Percentiles rank a stretch among this genome's conserved stretches.
Conservation (phyloP, 2,888 invertebrate genomes). For the Caenorhabditis zanzibari region DNA sequence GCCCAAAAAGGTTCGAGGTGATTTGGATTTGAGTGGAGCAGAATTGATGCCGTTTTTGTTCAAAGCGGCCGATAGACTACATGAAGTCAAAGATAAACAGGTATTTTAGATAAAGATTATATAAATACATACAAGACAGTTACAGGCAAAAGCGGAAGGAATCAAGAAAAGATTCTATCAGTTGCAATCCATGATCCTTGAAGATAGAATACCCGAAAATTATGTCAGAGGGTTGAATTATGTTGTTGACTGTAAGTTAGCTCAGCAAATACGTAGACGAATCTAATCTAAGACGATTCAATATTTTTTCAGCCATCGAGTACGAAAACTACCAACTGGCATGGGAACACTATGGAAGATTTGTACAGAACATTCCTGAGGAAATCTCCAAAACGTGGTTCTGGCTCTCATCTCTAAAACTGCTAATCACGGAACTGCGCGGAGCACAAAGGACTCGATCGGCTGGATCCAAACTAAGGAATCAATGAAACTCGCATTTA, state of each 20-base stretch:
- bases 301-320: constrained; percentile 75
- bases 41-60: constrained; percentile 75
- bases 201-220: constrained; percentile 66
- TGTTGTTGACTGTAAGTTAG: constrained; percentile 78
- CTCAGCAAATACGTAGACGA: background rate
- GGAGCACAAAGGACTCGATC: constrained; percentile 33
- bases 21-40: constrained; percentile 74
- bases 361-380: constrained; percentile 24
- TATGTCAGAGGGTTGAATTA: constrained; percentile 78
- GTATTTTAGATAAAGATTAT: constrained; percentile 44
- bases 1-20: constrained; percentile 77
- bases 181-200: constrained; percentile 66
- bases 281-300: background rate
- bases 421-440: constrained; percentile 53
- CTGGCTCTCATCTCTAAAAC: constrained; percentile 33
- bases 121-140: constrained; percentile 7
- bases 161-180: constrained; percentile 74
- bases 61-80: constrained; percentile 73
- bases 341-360: constrained; percentile 27
- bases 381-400: constrained; percentile 25
- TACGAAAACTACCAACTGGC: constrained; percentile 77
- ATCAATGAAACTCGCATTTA: background rate
- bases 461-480: constrained; percentile 51
- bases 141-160: constrained; percentile 75
- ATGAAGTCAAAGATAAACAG: constrained; percentile 45